Conservation (phyloP, 2,888 invertebrate genomes). For the Gordius sp. region DNA sequence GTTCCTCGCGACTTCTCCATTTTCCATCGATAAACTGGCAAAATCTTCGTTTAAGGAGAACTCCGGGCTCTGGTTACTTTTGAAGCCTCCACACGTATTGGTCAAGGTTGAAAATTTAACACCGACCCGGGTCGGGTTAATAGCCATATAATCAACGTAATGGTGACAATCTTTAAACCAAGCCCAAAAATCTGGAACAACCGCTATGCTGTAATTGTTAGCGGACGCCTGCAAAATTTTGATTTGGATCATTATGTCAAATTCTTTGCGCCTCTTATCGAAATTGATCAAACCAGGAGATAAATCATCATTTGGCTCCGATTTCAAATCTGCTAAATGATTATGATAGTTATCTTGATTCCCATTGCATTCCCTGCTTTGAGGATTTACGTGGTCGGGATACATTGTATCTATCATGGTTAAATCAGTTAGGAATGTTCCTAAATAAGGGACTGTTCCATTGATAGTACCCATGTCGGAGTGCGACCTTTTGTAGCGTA, state of each 20-base stretch:
- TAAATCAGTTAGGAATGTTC: conserved; percentile 85
- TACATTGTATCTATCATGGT: conserved; percentile 90
- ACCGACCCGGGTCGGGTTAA: too few relatives aligned
- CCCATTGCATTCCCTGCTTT: conserved; percentile 24
- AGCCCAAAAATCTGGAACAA: conserved; percentile 60
- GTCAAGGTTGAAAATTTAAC: too few relatives aligned
- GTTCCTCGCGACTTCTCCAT: too few relatives aligned
- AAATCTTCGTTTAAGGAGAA: too few relatives aligned
- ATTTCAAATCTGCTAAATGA: too few relatives aligned
- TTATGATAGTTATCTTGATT: not conserved
- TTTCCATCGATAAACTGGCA: too few relatives aligned
- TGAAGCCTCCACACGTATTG: too few relatives aligned
- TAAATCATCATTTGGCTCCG: not conserved
- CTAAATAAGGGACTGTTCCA: conserved; percentile 85
- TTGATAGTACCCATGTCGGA: conserved; percentile 27
- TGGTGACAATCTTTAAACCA: conserved; percentile 44
- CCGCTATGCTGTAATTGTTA: conserved; percentile 62
- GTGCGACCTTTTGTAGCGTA: not conserved
- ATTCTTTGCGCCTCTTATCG: conserved; percentile 86
- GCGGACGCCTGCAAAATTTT: conserved; percentile 80
- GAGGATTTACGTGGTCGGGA: conserved; percentile 46
- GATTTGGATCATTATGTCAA: conserved; percentile 81
- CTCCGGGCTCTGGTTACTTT: too few relatives aligned
- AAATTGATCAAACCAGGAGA: conserved; percentile 53
- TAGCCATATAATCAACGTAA: not conserved